These are phyloP conservation scores for Nycticryphes semicollaris DNA, from an alignment of 2,113 vertebrate genomes.

Conservation along the genomic window DNA sequence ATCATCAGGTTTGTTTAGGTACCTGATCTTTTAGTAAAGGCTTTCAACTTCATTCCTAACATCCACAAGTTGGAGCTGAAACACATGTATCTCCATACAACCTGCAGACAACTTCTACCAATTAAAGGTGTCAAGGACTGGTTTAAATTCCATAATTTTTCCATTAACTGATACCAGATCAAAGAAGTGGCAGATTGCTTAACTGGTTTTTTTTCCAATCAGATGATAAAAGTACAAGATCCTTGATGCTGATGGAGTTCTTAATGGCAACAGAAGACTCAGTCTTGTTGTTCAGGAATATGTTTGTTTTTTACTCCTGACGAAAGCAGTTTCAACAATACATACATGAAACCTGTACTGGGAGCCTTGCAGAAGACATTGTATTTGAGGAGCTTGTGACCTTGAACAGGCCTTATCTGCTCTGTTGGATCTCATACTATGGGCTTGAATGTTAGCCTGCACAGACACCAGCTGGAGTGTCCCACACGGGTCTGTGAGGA, in stretches of 20 bases:
- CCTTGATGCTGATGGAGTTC: too few species aligned
- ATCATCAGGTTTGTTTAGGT: background rate
- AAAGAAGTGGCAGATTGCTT: background rate
- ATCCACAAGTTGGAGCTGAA: background rate
- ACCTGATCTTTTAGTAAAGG: background rate
- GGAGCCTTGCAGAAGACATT: background rate
- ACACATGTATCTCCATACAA: background rate
- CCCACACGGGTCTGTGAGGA: rapidly evolving
- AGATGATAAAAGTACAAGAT: too few species aligned
- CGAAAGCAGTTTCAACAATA: background rate
- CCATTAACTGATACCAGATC: background rate
- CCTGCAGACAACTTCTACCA: background rate
- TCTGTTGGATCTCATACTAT: background rate
- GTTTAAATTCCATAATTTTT: background rate
- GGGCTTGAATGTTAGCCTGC: background rate
- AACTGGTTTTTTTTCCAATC: too few species aligned
- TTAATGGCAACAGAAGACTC: too few species aligned
- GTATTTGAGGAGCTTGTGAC: background rate
- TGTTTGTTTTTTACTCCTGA: too few species aligned
- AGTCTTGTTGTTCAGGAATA: too few species aligned
- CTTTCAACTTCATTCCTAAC: background rate
- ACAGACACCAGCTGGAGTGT: background rate
- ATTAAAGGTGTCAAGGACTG: background rate
- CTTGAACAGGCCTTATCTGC: background rate
- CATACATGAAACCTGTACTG: background rate